A percentile compares a stretch with the other conserved stretches of the same genome.
Evolutionary conservation across 2,888 invertebrate genomes (phyloP).

Genomic region (Tridacna crocea): DNA sequence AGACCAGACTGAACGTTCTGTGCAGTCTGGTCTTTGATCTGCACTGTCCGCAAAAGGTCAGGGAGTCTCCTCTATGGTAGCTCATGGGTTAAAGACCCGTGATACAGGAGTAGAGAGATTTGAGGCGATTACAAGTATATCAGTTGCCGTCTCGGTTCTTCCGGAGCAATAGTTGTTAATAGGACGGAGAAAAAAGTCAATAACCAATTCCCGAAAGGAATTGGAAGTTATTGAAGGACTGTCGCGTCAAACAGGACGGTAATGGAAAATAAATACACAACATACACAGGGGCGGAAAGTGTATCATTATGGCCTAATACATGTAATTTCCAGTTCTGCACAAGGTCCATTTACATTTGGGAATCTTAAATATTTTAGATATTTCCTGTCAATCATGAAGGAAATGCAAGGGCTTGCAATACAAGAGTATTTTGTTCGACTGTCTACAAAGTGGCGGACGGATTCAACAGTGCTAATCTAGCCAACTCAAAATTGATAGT

Average conservation of each 20-base stretch:
- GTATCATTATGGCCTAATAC: neutral
- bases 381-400: too few species aligned
- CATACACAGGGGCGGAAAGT: conserved; percentile 4
- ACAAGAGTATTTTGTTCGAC: too few species aligned
- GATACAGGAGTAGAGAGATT: too few species aligned
- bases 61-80: too few species aligned
- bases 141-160: conserved; percentile 5
- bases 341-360: neutral
- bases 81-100: too few species aligned
- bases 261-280: conserved; percentile 26
- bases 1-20: too few species aligned
- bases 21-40: too few species aligned
- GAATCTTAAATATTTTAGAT: neutral
- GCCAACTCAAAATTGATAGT: too few species aligned
- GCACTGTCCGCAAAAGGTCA: too few species aligned
- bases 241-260: conserved; percentile 20
- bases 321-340: neutral
- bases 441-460: too few species aligned
- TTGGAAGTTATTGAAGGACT: conserved; percentile 26
- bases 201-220: conserved; percentile 23
- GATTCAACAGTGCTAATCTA: too few species aligned
- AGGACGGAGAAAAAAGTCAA: conserved; percentile 22
- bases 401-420: too few species aligned
- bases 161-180: conserved; percentile 12
- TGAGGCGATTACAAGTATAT: neutral